phyloP scores from a whole-genome alignment of 23 tunicate species.

The Trididemnum nubilum region DNA sequence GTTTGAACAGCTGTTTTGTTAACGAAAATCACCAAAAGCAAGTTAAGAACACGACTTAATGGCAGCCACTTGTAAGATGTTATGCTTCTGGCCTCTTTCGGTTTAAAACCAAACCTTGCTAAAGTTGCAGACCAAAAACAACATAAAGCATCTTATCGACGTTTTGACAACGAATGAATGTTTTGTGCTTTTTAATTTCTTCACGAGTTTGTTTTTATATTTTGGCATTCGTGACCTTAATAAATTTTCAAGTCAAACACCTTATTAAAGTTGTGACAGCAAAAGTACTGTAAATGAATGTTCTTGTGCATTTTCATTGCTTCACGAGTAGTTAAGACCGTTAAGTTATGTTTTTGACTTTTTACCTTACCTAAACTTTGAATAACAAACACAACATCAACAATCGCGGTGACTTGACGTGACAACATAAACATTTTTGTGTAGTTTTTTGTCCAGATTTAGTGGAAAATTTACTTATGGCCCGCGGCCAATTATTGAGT shows the following conservation, averaged over 20 bases:
- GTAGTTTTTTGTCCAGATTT: background rate
- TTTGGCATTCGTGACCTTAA: no score
- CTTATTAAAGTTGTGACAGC: background rate
- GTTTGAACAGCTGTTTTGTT: conserved; percentile 43
- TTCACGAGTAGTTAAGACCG: no score
- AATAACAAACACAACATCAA: background rate
- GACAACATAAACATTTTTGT: background rate
- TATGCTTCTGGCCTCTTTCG: conserved; percentile 26
- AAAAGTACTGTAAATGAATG: background rate
- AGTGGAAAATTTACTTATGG: background rate
- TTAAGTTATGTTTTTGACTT: background rate
- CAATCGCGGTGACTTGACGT: background rate
- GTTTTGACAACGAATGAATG: background rate
- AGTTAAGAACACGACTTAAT: conserved; percentile 31
- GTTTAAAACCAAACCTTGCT: background rate
- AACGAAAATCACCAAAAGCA: conserved; percentile 53
- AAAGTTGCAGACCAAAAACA: conserved; percentile 13
- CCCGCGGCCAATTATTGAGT: conserved; percentile 5
- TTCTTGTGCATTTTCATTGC: conserved; percentile 2
- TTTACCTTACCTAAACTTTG: background rate
- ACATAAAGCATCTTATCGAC: background rate
- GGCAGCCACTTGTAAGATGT: conserved; percentile 23
- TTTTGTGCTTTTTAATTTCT: no score
- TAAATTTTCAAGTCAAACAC: background rate
- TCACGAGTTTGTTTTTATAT: no score